Base-by-base conservation (phyloP, 2,888 invertebrate genomes). In the Agrotis puta region DNA sequence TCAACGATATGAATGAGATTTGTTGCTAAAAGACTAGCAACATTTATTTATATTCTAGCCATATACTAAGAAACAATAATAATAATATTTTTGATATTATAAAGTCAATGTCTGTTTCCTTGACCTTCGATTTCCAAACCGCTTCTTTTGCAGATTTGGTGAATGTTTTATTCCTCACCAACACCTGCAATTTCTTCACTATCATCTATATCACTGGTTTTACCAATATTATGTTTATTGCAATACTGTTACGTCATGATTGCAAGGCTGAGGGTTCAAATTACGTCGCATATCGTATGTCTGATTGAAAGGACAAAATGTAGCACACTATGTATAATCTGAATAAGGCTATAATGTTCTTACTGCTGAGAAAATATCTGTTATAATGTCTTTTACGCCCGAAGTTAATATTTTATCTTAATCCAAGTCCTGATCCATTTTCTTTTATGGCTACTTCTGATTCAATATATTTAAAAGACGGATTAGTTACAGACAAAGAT, bases 201-300 rank as follows among this genome's bases (percentile, higher is more conserved):
- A n/a, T 43, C 53, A 53, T 18, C 22, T 20, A 24, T 27, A 43
- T 18, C 20, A 53, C 3, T 6, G 50, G 22, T 64, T 27, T 24
- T 43, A 1, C 16, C 43, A 61, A 57, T 61, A 64, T 53, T 2
- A 71, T 33, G 22, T 20, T 59, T 66, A 48, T 65, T 65, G 59
- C 63, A 56, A 66, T 27, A 66, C 33, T 70, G 72, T 71, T 64
- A 63, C 67, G 73, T 77, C 80, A 70, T 33, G 14, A 79, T 85
- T 90, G 70, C 94, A 65, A 99, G 99, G 1, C 95, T 99, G 39
- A 97, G 77, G 99, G 99, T 0, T 98, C 99, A 56, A 99, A 99
- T 69, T 99, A 98, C 95, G 98, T 99, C 33, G 98, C 98, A 0
- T 99, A 99, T 93, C 97, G 98, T 71, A 98, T 99, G 61, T 99